Base-by-base conservation (phyloP, 2,888 invertebrate genomes). In the Neelides folsomi region DNA sequence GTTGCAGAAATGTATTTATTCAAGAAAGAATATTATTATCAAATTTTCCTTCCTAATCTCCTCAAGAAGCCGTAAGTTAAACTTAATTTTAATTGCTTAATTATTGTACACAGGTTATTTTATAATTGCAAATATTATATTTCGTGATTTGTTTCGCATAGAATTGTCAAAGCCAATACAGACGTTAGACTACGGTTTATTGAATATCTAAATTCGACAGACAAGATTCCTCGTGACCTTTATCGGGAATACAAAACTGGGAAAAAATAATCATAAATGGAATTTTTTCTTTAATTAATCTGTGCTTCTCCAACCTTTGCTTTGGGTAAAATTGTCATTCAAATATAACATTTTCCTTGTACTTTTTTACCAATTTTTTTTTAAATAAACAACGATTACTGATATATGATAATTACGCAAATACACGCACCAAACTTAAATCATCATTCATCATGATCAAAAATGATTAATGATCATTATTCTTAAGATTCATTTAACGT, bases 31-130 rank as follows among this genome's bases (percentile, higher is more conserved):
- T 51, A 62, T 37, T 64, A 58, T 47, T n/a, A 52, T 1, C 54
- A 56, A 8, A 37, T 52, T 10, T 62, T 64, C 47, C 47, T 64
- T n/a, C 62, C 62, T 7, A 53, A 50, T 9, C 50, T 64, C 8
- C 53, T 64, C 8, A 51, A 53, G 44, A 58, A 59, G 50, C 60
- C 64, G 64, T 64, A 57, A 56, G 59, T 40, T 45, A 13, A 38
- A 48, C 10, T 9, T 45, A 20, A 6, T 34, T 27, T 27, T 12
- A 9, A 10, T 27, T 19, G 27, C 18, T 7, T 19, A 13, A 34
- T 27, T 20, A 8, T 45, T n/a, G 4, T 12, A n/a, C 9, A 45
- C n/a, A 19, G n/a, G 10, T 40, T 43, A 16, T 36, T 16, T 35
- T 34, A 6, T 34, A 35, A 6, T 37, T 16, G n/a, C n/a, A n/a